Percentiles rank a stretch among this genome's conserved stretches.
Conservation (phyloP, 2,113 vertebrate species). For the Sylvilagus bachmani region DNA sequence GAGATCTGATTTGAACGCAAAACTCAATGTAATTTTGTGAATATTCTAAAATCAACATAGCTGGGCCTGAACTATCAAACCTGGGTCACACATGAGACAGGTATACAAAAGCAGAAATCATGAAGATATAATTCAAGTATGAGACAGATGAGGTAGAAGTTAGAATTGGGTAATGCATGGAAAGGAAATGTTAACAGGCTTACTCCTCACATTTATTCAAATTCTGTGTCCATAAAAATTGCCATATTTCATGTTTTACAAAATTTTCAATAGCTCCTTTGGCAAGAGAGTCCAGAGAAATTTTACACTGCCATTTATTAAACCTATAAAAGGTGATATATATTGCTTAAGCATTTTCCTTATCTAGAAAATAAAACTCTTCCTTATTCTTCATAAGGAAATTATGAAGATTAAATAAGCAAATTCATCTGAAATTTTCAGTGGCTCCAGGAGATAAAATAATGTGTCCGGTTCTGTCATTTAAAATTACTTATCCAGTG, state of each 20-base stretch:
- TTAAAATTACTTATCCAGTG: neutral
- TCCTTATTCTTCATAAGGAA: neutral
- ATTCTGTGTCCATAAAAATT: neutral
- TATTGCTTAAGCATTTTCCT: neutral
- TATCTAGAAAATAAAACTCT: neutral
- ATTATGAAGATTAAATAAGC: conserved; percentile 19
- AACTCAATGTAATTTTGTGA: neutral
- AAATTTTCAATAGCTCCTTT: neutral
- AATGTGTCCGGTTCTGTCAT: neutral
- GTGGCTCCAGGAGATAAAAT: neutral
- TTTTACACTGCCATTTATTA: neutral
- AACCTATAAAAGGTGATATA: neutral
- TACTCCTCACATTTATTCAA: neutral
- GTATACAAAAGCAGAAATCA: neutral
- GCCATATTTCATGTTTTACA: neutral
- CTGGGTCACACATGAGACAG: neutral
- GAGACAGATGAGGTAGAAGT: neutral
- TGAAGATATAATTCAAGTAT: neutral
- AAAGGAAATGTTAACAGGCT: neutral
- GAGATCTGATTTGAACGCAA: neutral
- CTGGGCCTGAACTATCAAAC: neutral
- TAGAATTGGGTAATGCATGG: neutral
- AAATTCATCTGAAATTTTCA: neutral
- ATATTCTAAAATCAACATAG: neutral
- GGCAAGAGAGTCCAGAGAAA: neutral